Conservation (phyloP, 2,797 vertebrate species). For the Epinephelus malabaricus region DNA sequence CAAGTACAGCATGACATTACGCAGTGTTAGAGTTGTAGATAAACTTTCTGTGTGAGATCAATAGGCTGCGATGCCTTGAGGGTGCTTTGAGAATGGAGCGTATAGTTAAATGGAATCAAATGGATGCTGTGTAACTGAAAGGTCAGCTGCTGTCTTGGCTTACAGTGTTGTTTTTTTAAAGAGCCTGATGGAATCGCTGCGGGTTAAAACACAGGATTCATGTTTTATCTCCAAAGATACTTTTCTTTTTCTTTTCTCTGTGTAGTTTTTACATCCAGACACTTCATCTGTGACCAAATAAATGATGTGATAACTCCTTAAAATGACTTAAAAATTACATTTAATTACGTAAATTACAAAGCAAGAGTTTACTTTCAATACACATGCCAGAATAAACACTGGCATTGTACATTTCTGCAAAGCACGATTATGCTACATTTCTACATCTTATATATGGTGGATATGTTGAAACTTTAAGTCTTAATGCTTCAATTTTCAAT, state of each 20-base stretch:
- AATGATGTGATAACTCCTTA: not conserved
- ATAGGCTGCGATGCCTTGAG: slow-evolving; percentile 38
- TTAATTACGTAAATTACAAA: too few species aligned
- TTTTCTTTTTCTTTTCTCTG: not conserved
- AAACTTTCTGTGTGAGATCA: slow-evolving; percentile 46
- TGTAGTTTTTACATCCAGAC: slow-evolving; percentile 1
- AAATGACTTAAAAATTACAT: not conserved
- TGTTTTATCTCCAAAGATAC: not conserved
- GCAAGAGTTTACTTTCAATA: too few species aligned
- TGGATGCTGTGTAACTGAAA: slow-evolving; percentile 25
- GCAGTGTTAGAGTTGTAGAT: slow-evolving; percentile 21
- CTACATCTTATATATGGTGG: too few species aligned
- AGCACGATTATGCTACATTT: too few species aligned
- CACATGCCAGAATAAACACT: too few species aligned
- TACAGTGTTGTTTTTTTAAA: slow-evolving; percentile 5
- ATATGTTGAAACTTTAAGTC: too few species aligned
- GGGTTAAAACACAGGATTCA: slow-evolving; percentile 13
- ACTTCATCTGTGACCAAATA: not conserved
- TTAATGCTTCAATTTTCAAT: too few species aligned
- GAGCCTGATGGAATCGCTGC: slow-evolving; percentile 5
- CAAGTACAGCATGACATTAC: slow-evolving; percentile 29
- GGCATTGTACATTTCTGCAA: too few species aligned
- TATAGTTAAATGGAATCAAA: slow-evolving; percentile 37
- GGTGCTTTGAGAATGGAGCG: slow-evolving; percentile 25
- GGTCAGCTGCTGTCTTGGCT: slow-evolving; percentile 34